These are phyloP conservation scores for Sparus aurata DNA, from an alignment of 2,797 vertebrate species.

Conservation along the genomic window DNA sequence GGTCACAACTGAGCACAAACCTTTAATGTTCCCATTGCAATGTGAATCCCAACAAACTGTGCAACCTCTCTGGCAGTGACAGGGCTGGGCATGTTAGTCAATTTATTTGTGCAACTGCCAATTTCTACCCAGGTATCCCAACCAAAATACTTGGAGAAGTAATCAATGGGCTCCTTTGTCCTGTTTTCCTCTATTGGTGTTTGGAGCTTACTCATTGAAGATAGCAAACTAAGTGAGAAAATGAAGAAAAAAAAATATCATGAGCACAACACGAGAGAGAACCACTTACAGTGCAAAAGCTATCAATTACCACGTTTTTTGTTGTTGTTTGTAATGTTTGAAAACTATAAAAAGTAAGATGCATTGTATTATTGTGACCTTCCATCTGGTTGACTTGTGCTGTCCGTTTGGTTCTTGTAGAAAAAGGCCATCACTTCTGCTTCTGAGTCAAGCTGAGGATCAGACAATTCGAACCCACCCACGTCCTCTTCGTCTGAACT, in stretches of 20 bases:
- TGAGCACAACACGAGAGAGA: neutral
- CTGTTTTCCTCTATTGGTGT: conserved; percentile 24
- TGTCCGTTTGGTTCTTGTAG: conserved; percentile 52
- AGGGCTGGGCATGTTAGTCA: conserved; percentile 58
- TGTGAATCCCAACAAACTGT: conserved; percentile 86
- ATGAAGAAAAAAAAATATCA: neutral
- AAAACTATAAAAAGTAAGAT: neutral
- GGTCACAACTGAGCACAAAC: conserved; percentile 65
- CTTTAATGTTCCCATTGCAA: conserved; percentile 90
- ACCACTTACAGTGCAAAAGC: neutral
- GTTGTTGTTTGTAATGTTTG: neutral
- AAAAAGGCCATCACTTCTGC: conserved; percentile 81
- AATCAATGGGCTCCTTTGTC: conserved; percentile 78
- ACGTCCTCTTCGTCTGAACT: conserved; percentile 80
- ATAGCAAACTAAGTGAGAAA: conserved; percentile 47
- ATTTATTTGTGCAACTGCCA: conserved; percentile 75
- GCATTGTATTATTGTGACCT: conserved; percentile 62
- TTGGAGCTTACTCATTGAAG: conserved; percentile 29
- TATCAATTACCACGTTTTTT: neutral
- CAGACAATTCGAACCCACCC: conserved; percentile 60
- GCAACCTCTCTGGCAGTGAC: conserved; percentile 82
- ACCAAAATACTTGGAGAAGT: conserved; percentile 83
- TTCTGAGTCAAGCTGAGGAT: conserved; percentile 79
- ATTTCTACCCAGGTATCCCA: conserved; percentile 85
- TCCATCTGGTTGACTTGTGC: conserved; percentile 23